Base-by-base conservation (phyloP, 2,113 vertebrate species). In the Chroicocephalus ridibundus region DNA sequence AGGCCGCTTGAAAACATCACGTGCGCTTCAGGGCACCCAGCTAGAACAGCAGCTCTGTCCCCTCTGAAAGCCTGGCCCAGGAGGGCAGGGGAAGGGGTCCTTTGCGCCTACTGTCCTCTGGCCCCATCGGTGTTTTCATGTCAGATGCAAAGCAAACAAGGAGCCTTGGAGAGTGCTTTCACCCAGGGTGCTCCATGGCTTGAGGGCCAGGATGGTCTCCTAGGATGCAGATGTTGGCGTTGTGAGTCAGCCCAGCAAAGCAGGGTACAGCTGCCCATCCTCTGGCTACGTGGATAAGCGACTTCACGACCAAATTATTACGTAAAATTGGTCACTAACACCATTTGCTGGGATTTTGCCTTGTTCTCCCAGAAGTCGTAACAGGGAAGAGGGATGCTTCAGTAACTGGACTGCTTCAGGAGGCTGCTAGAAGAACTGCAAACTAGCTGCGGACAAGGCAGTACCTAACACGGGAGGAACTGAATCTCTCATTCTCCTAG, bases 161-260 rank as follows among this genome's bases (percentile, higher is more conserved):
- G 40, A 61, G 27, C 40, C 20, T 32, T 6, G 20, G 24, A 44
- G 42, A 15, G 31, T 18, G 40, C 29, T 85, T 79, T 61, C 13
- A 15, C 26, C 82, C 36, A 11, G 6, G 3, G 0, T 5, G 3
- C 15, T 65, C 47, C n/a, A 1, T 5, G 42, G 11, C n/a, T 71
- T 34, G 52, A 65, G 83, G 32, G 26, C 22, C 12, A 22, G 29
- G 15, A 15, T 17, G 13, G 25, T 66, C 21, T 80, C 42, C n/a
- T 10, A 10, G 13, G 29, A 13, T 32, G 49, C 13, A 55, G 25
- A 61, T 9, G 46, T 3, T 88, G 87, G 15, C 4, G 1, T 0
- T 31, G 6, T 60, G 40, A 40, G 36, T 61, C 78, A 61, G 65
- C 14, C 38, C 57, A 6, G 1, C 21, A 52, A 77, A 62, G 52